Percentiles rank a stretch among this genome's conserved stretches.
Conservation (phyloP, 1,140 invertebrate genomes). For the Penaeus japonicus region DNA sequence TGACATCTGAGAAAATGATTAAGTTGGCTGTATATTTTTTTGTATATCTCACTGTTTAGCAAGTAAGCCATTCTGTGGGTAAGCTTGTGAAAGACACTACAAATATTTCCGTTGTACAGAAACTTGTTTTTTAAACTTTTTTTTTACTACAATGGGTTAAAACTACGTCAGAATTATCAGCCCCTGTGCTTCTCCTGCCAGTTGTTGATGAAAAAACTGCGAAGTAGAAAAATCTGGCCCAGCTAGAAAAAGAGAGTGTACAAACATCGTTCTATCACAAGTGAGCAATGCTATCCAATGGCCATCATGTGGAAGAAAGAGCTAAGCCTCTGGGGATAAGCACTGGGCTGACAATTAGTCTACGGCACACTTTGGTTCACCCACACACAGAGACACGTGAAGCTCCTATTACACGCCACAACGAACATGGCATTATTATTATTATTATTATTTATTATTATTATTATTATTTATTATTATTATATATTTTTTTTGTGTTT, state of each 20-base stretch:
- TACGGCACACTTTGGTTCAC: constrained; percentile 32
- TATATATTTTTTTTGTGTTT: too few species aligned
- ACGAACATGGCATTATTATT: not conserved
- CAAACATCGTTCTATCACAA: constrained; percentile 48
- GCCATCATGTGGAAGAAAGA: constrained; percentile 44
- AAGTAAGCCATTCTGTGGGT: constrained; percentile 40
- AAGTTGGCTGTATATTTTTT: constrained; percentile 29
- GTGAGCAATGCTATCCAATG: constrained; percentile 51
- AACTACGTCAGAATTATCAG: constrained; percentile 39
- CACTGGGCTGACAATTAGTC: constrained; percentile 37
- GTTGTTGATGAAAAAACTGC: constrained; percentile 27
- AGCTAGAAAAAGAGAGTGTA: constrained; percentile 53
- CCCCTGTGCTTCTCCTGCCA: constrained; percentile 21
- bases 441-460: constrained; percentile 14
- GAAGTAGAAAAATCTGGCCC: constrained; percentile 49
- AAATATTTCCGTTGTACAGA: constrained; percentile 45
- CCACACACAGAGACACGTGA: constrained; percentile 30
- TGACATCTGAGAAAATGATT: not conserved
- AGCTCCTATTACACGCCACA: constrained; percentile 26
- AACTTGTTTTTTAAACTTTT: not conserved
- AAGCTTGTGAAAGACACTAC: constrained; percentile 50
- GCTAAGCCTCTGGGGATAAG: constrained; percentile 46
- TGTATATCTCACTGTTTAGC: constrained; percentile 34
- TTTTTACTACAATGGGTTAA: constrained; percentile 17
- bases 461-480: too few species aligned